phyloP scores from a whole-genome alignment of 2,888 invertebrate genomes.

The Phytoseiulus persimilis region DNA sequence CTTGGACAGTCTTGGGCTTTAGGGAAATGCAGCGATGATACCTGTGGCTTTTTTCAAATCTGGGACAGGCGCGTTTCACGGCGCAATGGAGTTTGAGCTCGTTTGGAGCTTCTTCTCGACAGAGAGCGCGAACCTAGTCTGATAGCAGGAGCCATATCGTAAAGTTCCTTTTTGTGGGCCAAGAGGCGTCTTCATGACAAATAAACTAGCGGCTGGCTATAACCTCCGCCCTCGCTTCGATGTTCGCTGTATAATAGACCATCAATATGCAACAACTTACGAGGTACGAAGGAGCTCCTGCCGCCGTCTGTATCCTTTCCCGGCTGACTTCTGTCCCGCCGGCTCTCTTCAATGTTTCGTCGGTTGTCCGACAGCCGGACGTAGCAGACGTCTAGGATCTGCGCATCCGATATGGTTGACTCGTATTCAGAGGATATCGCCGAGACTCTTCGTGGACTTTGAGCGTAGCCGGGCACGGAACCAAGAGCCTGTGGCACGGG shows the following conservation, averaged over 20 bases:
- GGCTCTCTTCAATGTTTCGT: not conserved
- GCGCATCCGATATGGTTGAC: not conserved
- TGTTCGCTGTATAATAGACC: conserved; percentile 5
- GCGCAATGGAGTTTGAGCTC: not conserved
- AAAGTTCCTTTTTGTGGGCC: not conserved
- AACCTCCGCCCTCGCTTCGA: not conserved
- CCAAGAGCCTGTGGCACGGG: too few relatives aligned
- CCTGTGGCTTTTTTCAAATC: not conserved
- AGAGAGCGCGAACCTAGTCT: not conserved
- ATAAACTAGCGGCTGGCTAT: not conserved
- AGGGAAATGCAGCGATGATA: not conserved
- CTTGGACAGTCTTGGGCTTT: not conserved
- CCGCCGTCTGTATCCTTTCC: not conserved
- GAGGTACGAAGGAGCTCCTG: not conserved
- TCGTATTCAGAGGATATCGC: not conserved
- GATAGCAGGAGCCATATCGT: not conserved
- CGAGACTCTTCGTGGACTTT: not conserved
- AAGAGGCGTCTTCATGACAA: not conserved
- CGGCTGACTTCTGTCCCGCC: not conserved
- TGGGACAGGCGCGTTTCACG: not conserved
- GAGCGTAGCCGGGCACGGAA: too few relatives aligned
- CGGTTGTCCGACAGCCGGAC: not conserved
- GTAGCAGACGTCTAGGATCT: not conserved
- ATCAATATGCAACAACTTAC: not conserved
- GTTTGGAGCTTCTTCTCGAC: not conserved